phyloP scores from a whole-genome alignment of 2,113 vertebrate species.

The Himantopus leucocephalus region DNA sequence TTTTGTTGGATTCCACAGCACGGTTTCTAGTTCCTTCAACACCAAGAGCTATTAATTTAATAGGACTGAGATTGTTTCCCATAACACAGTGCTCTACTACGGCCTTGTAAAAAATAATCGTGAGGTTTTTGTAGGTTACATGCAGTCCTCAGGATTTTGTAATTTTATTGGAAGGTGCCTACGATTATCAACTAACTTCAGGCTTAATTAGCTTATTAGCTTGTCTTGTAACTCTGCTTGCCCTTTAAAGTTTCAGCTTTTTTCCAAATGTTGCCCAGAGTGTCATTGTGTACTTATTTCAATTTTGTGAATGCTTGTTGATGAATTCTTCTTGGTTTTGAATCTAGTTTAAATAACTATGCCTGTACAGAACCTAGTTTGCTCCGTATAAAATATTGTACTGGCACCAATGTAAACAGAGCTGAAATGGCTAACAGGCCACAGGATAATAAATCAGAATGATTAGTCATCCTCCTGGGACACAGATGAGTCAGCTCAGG shows the following conservation, averaged over 20 bases:
- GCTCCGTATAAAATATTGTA: neutral
- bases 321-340: neutral
- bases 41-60: neutral
- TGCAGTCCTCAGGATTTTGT: neutral
- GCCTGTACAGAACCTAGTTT: neutral
- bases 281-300: neutral
- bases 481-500: slow-evolving; percentile 30
- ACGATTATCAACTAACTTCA: slow-evolving; percentile 4
- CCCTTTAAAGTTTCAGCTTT: neutral
- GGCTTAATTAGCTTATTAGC: neutral
- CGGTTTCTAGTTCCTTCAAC: neutral
- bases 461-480: slow-evolving; percentile 23
- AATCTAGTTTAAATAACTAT: neutral
- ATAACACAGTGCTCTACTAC: neutral
- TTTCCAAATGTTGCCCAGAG: neutral
- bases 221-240: neutral
- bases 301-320: neutral
- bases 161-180: neutral
- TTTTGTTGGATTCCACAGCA: neutral
- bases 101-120: slow-evolving; percentile 1
- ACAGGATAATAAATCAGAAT: slow-evolving; percentile 29
- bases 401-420: slow-evolving; percentile 13
- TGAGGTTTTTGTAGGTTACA: neutral
- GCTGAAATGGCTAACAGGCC: slow-evolving; percentile 5
- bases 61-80: neutral